A percentile compares a stretch with the other conserved stretches of the same genome.
These are phyloP conservation scores for Progne subis DNA, from an alignment of 2,113 vertebrate genomes.

Conservation along the genomic window DNA sequence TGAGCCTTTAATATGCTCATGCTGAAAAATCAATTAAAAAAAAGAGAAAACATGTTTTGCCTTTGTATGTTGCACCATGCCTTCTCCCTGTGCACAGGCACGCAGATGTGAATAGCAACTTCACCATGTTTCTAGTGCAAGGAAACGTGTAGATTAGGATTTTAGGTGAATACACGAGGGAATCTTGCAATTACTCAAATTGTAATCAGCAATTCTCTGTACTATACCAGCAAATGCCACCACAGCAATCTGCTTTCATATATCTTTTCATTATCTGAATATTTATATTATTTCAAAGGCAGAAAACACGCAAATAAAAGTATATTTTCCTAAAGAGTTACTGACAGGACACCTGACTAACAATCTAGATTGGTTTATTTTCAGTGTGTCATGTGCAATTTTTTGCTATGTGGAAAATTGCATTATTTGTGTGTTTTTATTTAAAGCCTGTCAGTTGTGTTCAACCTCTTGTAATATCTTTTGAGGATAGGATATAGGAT, in stretches of 20 bases:
- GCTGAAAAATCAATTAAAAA: not conserved
- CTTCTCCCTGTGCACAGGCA: not conserved
- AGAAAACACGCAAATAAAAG: not conserved
- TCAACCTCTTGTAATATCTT: not conserved
- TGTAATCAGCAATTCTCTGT: not conserved
- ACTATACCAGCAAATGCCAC: not conserved
- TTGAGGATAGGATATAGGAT: not conserved
- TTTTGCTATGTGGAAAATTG: not conserved
- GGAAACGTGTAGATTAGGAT: not conserved
- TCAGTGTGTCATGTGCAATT: not conserved
- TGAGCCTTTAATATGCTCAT: rapidly evolving
- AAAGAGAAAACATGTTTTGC: no score
- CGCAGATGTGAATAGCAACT: not conserved
- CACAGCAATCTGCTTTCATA: not conserved
- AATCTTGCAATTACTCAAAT: not conserved
- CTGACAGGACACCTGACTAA: not conserved
- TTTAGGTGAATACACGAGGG: not conserved
- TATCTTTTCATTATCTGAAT: not conserved
- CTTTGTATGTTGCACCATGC: no score
- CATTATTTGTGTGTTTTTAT: not conserved
- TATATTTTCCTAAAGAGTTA: not conserved
- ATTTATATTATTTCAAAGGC: not conserved
- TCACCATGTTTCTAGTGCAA: rapidly evolving
- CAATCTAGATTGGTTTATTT: not conserved
- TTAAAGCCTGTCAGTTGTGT: not conserved